These are phyloP conservation scores for Ursus arctos DNA, from an alignment of 2,113 vertebrate genomes.

Conservation along the genomic window DNA sequence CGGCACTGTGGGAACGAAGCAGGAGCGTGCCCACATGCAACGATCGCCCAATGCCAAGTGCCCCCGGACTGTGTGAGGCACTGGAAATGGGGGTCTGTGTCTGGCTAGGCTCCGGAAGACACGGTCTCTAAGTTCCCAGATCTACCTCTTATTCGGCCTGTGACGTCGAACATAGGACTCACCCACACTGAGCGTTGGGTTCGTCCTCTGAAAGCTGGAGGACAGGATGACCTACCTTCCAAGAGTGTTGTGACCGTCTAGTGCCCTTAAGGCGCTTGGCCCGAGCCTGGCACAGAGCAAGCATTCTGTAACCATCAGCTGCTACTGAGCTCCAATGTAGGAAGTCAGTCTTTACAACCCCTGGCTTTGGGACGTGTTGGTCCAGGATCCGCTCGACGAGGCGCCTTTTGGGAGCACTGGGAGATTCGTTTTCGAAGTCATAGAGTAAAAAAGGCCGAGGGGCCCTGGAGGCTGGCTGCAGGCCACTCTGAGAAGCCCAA, in stretches of 20 bases:
- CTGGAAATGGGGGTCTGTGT: neutral
- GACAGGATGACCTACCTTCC: rapidly evolving
- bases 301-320: too few relatives aligned
- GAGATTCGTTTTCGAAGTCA: neutral
- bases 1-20: neutral
- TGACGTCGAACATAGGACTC: neutral
- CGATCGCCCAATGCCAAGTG: rapidly evolving
- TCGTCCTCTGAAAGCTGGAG: neutral
- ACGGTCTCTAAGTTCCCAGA: neutral
- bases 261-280: rapidly evolving
- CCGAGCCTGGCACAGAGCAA: neutral
- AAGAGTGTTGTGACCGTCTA: rapidly evolving
- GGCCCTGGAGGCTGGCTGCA: neutral
- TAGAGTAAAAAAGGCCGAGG: neutral
- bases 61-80: rapidly evolving
- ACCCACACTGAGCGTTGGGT: neutral
- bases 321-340: neutral
- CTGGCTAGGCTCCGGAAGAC: neutral
- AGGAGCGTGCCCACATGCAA: neutral
- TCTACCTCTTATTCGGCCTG: neutral
- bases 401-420: neutral
- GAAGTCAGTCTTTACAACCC: neutral
- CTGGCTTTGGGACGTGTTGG: neutral
- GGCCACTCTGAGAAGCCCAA: neutral
- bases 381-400: neutral